phyloP scores from a whole-genome alignment of 2,797 vertebrate genomes.

The Galago senegalensis region DNA sequence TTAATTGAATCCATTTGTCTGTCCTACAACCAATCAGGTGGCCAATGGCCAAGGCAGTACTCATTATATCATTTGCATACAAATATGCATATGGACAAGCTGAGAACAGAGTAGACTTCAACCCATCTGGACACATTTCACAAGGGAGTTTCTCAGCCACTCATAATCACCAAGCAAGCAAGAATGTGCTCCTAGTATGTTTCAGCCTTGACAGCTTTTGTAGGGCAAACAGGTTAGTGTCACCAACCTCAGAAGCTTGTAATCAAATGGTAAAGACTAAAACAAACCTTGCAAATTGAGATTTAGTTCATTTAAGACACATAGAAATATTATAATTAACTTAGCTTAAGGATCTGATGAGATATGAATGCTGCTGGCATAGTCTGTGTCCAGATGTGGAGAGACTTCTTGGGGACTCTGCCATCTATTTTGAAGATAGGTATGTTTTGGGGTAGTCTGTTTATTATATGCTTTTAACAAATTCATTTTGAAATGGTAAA shows the following conservation, averaged over 20 bases:
- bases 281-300: not conserved
- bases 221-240: not conserved
- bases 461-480: slow-evolving; percentile 16
- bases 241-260: not conserved
- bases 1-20: slow-evolving; percentile 53
- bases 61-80: slow-evolving; percentile 59
- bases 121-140: slow-evolving; percentile 3
- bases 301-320: not conserved
- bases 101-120: not conserved
- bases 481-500: slow-evolving; percentile 5
- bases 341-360: not conserved
- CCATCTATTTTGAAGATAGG: not conserved
- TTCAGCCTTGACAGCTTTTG: not conserved
- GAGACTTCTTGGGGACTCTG: not conserved
- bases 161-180: not conserved
- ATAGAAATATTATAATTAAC: not conserved
- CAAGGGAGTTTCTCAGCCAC: slow-evolving; percentile 34
- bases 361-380: not conserved
- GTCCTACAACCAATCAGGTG: slow-evolving; percentile 44
- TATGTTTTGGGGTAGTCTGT: not conserved
- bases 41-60: not conserved
- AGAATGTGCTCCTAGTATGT: not conserved
- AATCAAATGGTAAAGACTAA: not conserved
- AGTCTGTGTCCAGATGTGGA: not conserved
- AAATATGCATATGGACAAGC: slow-evolving; percentile 10